These are phyloP conservation scores for Epizoanthus stellaris DNA, from an alignment of 92 coral and sea anemone species.

Conservation along the genomic window DNA sequence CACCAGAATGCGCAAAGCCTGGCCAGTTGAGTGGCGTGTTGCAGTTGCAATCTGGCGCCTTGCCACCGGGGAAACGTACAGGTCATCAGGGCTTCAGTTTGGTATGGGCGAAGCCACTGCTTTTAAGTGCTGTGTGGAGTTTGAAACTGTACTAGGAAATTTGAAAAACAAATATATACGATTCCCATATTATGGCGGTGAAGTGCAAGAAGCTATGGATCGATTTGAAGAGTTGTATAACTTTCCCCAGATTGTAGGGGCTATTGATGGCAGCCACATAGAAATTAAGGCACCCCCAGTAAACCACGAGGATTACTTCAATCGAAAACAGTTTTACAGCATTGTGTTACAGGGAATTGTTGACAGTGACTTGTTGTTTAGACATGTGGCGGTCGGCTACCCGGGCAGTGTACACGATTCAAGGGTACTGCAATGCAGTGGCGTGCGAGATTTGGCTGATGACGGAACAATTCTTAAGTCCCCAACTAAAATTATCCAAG, in stretches of 20 bases:
- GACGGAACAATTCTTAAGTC: constrained; percentile 43
- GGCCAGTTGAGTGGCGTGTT: constrained; percentile 31
- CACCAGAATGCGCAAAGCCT: constrained; percentile 26
- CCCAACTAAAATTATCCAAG: constrained; percentile 46
- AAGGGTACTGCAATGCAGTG: constrained; percentile 47
- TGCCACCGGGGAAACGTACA: constrained; percentile 39
- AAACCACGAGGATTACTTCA: constrained; percentile 62
- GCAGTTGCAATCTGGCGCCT: constrained; percentile 37
- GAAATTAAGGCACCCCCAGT: constrained; percentile 65
- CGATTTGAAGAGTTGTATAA: constrained; percentile 55
- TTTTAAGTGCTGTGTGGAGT: constrained; percentile 21
- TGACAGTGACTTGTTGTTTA: constrained; percentile 34
- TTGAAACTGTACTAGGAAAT: constrained; percentile 29
- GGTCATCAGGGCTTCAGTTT: constrained; percentile 47
- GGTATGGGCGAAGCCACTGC: constrained; percentile 42
- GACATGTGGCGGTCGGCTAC: constrained; percentile 50
- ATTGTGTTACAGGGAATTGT: constrained; percentile 61
- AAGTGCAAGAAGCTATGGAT: constrained; percentile 63
- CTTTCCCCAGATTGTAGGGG: constrained; percentile 63
- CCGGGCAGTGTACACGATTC: constrained; percentile 62
- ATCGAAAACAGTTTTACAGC: constrained; percentile 66
- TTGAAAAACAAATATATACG: constrained; percentile 36
- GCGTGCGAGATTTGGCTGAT: constrained; percentile 49
- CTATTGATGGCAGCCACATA: constrained; percentile 65
- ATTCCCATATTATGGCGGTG: constrained; percentile 57